These are phyloP conservation scores for Leptocoma aspasia DNA, from an alignment of 2,113 vertebrate genomes.

Conservation along the genomic window DNA sequence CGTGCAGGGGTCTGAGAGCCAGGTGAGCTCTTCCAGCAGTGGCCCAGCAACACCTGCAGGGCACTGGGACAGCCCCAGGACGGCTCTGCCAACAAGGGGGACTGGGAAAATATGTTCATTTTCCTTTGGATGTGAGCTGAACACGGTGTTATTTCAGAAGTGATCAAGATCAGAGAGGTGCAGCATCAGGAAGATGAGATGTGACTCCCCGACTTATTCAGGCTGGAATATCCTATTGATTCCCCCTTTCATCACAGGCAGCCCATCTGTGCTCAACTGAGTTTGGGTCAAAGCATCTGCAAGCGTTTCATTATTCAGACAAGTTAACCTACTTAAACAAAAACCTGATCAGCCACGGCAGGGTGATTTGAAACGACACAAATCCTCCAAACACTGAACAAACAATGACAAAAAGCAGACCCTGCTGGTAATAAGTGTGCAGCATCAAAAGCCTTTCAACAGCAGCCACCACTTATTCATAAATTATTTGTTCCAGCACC, in stretches of 20 bases:
- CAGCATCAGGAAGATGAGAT: conserved; percentile 21
- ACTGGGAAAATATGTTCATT: neutral
- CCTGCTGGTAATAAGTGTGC: neutral
- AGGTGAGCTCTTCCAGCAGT: neutral
- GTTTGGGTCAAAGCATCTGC: neutral
- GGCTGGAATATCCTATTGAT: conserved; percentile 44
- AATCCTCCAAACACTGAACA: neutral
- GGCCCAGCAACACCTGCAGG: neutral
- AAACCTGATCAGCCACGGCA: neutral
- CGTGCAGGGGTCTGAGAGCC: neutral
- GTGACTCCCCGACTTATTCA: conserved; percentile 28
- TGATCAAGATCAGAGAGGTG: conserved; percentile 8
- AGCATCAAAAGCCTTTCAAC: neutral
- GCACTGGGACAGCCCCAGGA: neutral
- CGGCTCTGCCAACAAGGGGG: neutral
- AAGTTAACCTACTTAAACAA: conserved; percentile 24
- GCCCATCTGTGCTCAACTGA: neutral
- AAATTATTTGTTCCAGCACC: neutral
- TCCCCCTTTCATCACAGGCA: conserved; percentile 23
- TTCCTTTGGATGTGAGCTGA: neutral
- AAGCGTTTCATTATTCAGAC: neutral
- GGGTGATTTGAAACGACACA: neutral
- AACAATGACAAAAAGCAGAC: conserved; percentile 5
- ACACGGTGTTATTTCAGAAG: neutral
- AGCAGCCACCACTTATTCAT: neutral